These are phyloP conservation scores for Siniperca obscura DNA, from an alignment of 2,797 vertebrate species.

Conservation along the genomic window DNA sequence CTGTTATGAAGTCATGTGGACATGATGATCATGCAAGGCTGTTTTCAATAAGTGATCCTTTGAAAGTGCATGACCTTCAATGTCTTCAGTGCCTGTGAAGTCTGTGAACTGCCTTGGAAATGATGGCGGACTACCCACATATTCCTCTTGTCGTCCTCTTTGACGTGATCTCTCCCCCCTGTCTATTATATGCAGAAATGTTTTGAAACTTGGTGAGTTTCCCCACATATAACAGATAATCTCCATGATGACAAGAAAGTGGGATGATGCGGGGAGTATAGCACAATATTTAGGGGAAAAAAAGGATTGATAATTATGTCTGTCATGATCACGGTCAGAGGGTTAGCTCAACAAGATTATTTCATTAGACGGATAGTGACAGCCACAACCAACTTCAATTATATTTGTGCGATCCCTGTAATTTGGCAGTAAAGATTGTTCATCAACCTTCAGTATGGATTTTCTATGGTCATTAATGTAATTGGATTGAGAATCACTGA, in stretches of 20 bases:
- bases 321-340: slow-evolving; percentile 74
- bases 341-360: slow-evolving; percentile 80
- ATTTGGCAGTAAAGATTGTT: slow-evolving; percentile 82
- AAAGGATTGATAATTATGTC: slow-evolving; percentile 63
- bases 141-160: slow-evolving; percentile 31
- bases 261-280: slow-evolving; percentile 31
- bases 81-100: slow-evolving; percentile 45
- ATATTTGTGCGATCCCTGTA: slow-evolving; percentile 77
- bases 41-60: slow-evolving; percentile 58
- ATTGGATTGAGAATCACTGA: slow-evolving; percentile 83
- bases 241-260: slow-evolving; percentile 5
- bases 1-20: slow-evolving; percentile 59
- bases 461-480: slow-evolving; percentile 82
- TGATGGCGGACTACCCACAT: slow-evolving; percentile 29
- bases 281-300: slow-evolving; percentile 35
- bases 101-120: slow-evolving; percentile 40
- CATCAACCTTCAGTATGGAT: slow-evolving; percentile 80
- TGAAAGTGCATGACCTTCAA: slow-evolving; percentile 68
- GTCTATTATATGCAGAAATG: slow-evolving; percentile 5
- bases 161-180: slow-evolving; percentile 20
- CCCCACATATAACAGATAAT: not conserved
- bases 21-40: slow-evolving; percentile 50
- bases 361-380: slow-evolving; percentile 77
- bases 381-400: slow-evolving; percentile 82
- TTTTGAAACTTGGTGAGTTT: slow-evolving; percentile 6